Conservation (phyloP, 2,888 invertebrate species). For the Octodonta nipae region DNA sequence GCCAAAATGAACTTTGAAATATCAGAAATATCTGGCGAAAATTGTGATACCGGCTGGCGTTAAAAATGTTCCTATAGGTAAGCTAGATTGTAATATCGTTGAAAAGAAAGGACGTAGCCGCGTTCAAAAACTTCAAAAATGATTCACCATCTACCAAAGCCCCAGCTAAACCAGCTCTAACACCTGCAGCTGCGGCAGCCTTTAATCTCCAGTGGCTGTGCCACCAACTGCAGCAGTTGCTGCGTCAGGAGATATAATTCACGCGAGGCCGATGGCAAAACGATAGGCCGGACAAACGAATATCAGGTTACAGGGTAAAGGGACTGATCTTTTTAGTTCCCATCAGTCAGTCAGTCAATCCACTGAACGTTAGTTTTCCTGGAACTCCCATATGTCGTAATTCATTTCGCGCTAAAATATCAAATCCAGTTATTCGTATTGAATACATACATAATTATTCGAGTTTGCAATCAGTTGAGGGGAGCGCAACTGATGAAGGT, state of each 20-base stretch:
- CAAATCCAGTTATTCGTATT: no score
- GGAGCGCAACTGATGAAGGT: no score
- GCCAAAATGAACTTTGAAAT: constrained; percentile 99
- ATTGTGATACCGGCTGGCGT: constrained; percentile 78
- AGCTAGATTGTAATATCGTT: constrained; percentile 79
- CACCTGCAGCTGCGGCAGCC: constrained; percentile 19
- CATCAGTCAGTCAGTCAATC: no score
- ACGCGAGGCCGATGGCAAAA: constrained; percentile 89
- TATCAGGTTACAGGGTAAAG: constrained; percentile 55
- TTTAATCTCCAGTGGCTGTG: constrained; percentile 22
- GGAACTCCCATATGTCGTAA: no score
- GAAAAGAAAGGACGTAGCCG: constrained; percentile 52
- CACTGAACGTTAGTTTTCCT: no score
- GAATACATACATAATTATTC: no score
- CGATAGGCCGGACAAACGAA: constrained; percentile 69
- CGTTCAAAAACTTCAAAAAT: constrained; percentile 76
- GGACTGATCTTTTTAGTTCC: constrained; percentile 71
- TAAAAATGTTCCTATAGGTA: constrained; percentile 85
- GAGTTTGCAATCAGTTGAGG: no score
- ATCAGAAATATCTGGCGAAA: constrained; percentile 80
- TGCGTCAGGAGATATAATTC: constrained; percentile 52
- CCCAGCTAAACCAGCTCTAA: constrained; percentile 32
- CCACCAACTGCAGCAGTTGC: constrained; percentile 24
- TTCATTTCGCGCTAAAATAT: no score
- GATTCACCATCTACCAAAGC: constrained; percentile 29